These are phyloP conservation scores for Dryoscopus gambensis DNA, from an alignment of 2,113 vertebrate species.

Conservation along the genomic window DNA sequence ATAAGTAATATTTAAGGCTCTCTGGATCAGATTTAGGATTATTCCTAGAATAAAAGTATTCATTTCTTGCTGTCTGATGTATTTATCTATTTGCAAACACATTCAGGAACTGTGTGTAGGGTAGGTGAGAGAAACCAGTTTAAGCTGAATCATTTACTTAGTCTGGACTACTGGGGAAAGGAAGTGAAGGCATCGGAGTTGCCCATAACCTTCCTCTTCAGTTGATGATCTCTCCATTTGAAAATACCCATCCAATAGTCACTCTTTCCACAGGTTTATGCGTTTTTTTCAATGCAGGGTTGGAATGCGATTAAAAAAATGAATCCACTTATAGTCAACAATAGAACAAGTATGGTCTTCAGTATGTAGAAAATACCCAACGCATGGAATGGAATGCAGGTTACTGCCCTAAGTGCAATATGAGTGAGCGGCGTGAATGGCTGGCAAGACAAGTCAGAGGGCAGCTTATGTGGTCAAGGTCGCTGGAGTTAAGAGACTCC, in stretches of 20 bases:
- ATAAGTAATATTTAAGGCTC: neutral
- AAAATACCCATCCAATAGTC: neutral
- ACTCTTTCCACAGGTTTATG: neutral
- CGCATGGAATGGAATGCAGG: neutral
- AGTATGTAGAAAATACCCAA: neutral
- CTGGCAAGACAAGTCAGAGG: neutral
- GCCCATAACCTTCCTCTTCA: neutral
- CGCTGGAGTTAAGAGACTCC: neutral
- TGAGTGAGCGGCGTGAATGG: rapidly evolving
- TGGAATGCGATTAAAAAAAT: neutral
- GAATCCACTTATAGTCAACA: neutral
- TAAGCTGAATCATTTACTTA: neutral
- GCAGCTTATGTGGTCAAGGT: rapidly evolving
- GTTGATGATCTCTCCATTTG: rapidly evolving
- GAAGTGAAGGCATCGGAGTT: neutral
- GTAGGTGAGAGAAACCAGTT: neutral
- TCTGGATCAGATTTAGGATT: neutral
- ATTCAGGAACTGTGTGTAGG: neutral
- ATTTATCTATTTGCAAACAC: neutral
- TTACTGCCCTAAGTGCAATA: neutral
- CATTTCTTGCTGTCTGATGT: neutral
- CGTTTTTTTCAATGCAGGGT: neutral
- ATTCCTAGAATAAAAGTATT: neutral
- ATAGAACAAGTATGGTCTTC: neutral
- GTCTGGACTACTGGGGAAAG: neutral